Conservation (phyloP, 2,888 invertebrate genomes). For the Thecophora atra region DNA sequence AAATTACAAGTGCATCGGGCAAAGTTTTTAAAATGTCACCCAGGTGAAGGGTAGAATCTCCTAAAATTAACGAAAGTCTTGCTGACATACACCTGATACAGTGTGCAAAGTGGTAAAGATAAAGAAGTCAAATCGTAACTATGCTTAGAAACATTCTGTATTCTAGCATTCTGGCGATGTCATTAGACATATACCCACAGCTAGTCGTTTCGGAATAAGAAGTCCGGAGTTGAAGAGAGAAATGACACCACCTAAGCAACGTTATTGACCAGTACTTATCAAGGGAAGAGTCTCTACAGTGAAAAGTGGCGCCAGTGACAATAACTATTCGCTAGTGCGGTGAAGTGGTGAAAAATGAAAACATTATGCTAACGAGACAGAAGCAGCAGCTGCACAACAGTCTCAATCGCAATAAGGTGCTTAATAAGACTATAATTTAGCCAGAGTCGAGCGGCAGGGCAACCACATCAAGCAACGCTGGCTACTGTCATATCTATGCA, state of each 20-base stretch:
- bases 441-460: neutral
- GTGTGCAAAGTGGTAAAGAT: too few relatives aligned
- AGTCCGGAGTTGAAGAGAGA: too few relatives aligned
- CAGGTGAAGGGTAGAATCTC: neutral
- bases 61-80: neutral
- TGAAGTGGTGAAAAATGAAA: slow-evolving; percentile 14
- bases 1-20: neutral
- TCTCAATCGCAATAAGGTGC: neutral
- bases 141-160: too few relatives aligned
- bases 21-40: neutral
- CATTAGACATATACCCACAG: too few relatives aligned
- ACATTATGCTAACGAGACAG: slow-evolving; percentile 19
- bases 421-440: neutral
- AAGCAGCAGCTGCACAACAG: neutral
- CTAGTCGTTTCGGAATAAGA: too few relatives aligned
- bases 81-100: too few relatives aligned
- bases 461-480: neutral
- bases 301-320: too few relatives aligned
- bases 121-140: too few relatives aligned
- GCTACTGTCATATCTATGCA: neutral
- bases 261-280: too few relatives aligned
- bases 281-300: neutral
- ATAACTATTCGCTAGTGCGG: too few relatives aligned
- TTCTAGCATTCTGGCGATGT: too few relatives aligned
- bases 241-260: too few relatives aligned